These are phyloP conservation scores for Ellobius talpinus DNA, from an alignment of 2,113 vertebrate genomes.

Conservation along the genomic window DNA sequence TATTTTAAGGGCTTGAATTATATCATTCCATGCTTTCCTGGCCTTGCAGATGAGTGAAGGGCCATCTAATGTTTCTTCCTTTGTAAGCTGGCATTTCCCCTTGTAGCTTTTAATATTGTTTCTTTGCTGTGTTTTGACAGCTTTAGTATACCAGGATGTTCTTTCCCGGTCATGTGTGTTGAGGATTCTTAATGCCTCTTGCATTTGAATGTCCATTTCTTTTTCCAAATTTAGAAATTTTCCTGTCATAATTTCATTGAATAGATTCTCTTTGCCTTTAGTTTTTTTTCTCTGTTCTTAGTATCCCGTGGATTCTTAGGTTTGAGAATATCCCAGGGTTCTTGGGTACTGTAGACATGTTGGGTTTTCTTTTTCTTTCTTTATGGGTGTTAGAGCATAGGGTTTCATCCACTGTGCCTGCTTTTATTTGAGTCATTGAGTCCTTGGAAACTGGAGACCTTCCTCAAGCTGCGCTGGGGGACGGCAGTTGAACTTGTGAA, in stretches of 20 bases:
- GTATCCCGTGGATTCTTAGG: not conserved
- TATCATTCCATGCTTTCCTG: not conserved
- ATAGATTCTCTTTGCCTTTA: not conserved
- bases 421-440: not conserved
- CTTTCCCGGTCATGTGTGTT: not conserved
- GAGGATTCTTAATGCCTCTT: not conserved
- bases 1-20: not conserved
- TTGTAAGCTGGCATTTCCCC: not conserved
- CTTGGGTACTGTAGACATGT: not conserved
- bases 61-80: not conserved
- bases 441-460: not conserved
- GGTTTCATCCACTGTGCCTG: not conserved
- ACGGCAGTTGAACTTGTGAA: not conserved
- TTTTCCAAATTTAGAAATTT: not conserved
- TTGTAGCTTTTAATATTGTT: not conserved
- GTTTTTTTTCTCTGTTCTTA: not conserved
- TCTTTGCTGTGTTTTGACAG: not conserved
- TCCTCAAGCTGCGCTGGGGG: not conserved
- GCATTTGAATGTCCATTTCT: not conserved
- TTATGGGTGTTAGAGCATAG: not conserved
- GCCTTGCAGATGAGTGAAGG: not conserved
- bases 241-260: not conserved
- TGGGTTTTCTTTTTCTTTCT: not conserved
- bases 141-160: not conserved
- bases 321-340: not conserved